Percentiles rank a stretch among this genome's conserved stretches.
These are phyloP conservation scores for Craterocephalus amniculus DNA, from an alignment of 2,797 vertebrate genomes.

Conservation along the genomic window DNA sequence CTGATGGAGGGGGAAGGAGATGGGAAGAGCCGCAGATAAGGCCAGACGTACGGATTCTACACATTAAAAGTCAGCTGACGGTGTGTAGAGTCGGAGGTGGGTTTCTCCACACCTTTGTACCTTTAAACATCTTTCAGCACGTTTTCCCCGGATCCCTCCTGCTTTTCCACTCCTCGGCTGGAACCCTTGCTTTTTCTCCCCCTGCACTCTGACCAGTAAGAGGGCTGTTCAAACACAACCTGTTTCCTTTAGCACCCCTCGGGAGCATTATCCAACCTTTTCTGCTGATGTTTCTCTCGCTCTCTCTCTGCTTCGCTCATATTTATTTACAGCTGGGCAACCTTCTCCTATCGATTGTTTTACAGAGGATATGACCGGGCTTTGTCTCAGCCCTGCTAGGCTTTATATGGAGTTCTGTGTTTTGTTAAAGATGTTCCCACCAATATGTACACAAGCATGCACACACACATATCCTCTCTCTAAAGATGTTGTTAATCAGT, in stretches of 20 bases:
- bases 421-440: slow-evolving; percentile 52
- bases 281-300: slow-evolving; percentile 59
- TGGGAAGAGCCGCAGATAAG: slow-evolving; percentile 33
- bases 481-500: slow-evolving; percentile 51
- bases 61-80: slow-evolving; percentile 34
- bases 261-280: slow-evolving; percentile 70
- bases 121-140: slow-evolving; percentile 20
- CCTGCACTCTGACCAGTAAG: slow-evolving; percentile 52
- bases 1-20: slow-evolving; percentile 65
- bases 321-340: slow-evolving; percentile 76
- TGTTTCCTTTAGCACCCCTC: slow-evolving; percentile 75
- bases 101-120: slow-evolving; percentile 33
- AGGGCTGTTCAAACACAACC: slow-evolving; percentile 79
- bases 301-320: slow-evolving; percentile 36
- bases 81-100: slow-evolving; percentile 4
- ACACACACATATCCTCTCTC: slow-evolving; percentile 27
- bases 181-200: slow-evolving; percentile 41
- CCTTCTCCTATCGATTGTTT: slow-evolving; percentile 71
- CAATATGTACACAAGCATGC: not conserved
- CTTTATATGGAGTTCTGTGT: slow-evolving; percentile 68
- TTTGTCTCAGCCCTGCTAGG: slow-evolving; percentile 53
- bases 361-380: slow-evolving; percentile 72
- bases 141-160: slow-evolving; percentile 42
- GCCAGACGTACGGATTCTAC: slow-evolving; percentile 39
- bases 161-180: slow-evolving; percentile 25